Percentiles rank a stretch among this genome's conserved stretches.
phyloP scores from a whole-genome alignment of 2,797 vertebrate species.

The Tenualosa ilisha region DNA sequence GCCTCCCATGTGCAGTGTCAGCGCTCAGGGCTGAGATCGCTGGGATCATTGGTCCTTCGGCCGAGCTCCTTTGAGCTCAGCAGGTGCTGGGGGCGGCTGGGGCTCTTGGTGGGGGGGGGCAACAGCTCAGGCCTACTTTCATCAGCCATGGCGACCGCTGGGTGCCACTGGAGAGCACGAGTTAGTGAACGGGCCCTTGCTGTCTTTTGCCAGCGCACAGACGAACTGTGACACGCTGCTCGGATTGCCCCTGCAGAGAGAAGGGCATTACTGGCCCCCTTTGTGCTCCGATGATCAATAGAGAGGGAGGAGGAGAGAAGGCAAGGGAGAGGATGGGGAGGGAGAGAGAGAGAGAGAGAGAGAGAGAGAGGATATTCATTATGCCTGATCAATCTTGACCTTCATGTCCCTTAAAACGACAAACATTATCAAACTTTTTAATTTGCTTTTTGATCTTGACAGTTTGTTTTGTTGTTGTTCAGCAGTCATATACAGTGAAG shows the following conservation, averaged over 20 bases:
- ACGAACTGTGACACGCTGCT: neutral
- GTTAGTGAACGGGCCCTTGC: neutral
- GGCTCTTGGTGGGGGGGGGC: neutral
- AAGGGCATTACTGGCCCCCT: conserved; percentile 5
- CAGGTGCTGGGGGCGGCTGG: neutral
- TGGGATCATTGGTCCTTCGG: conserved; percentile 13
- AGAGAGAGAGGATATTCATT: neutral
- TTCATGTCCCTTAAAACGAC: neutral
- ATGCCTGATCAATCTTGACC: neutral
- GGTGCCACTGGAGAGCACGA: neutral
- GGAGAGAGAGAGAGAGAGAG: neutral
- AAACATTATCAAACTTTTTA: neutral
- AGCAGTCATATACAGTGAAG: neutral
- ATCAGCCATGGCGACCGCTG: neutral
- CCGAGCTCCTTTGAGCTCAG: conserved; percentile 12
- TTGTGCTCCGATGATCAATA: neutral
- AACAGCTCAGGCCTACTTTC: neutral
- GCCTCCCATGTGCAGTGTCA: neutral
- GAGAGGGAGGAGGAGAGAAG: too few species aligned
- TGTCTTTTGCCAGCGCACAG: neutral
- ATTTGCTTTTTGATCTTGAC: neutral
- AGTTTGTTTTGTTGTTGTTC: neutral
- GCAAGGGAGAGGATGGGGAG: too few species aligned
- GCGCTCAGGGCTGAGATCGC: neutral
- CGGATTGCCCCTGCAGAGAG: neutral